These are phyloP conservation scores for Atherix ibis DNA, from an alignment of 2,888 invertebrate species.

Conservation along the genomic window DNA sequence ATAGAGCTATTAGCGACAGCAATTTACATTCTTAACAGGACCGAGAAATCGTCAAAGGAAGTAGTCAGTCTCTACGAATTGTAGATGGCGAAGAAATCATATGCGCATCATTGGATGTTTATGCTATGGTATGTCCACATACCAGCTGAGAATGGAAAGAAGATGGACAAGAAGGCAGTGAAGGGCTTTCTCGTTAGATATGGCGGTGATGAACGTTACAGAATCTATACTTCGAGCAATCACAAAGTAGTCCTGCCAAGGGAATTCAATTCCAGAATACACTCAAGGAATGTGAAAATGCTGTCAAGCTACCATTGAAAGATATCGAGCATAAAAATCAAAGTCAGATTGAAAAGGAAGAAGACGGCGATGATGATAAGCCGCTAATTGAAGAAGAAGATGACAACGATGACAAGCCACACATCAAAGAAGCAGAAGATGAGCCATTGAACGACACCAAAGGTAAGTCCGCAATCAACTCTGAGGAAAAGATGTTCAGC, in stretches of 20 bases:
- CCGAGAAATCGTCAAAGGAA: slow-evolving; percentile 1
- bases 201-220: neutral
- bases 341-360: neutral
- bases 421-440: neutral
- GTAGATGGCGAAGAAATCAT: neutral
- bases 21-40: neutral
- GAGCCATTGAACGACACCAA: neutral
- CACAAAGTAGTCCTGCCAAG: neutral
- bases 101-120: neutral
- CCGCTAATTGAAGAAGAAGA: too few species aligned
- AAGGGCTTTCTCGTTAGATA: neutral
- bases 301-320: neutral
- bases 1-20: too few species aligned
- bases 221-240: neutral
- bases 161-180: slow-evolving; percentile 1
- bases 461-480: neutral
- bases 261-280: neutral
- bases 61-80: neutral
- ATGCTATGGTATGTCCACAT: neutral
- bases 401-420: too few species aligned
- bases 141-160: slow-evolving; percentile 1
- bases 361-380: neutral
- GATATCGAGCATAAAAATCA: neutral
- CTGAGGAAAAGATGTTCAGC: neutral
- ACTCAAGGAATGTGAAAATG: neutral